Percentiles rank a stretch among this genome's conserved stretches.
Conservation (phyloP, 37 sponge, comb jelly and placozoan species). For the Agelas oroides region DNA sequence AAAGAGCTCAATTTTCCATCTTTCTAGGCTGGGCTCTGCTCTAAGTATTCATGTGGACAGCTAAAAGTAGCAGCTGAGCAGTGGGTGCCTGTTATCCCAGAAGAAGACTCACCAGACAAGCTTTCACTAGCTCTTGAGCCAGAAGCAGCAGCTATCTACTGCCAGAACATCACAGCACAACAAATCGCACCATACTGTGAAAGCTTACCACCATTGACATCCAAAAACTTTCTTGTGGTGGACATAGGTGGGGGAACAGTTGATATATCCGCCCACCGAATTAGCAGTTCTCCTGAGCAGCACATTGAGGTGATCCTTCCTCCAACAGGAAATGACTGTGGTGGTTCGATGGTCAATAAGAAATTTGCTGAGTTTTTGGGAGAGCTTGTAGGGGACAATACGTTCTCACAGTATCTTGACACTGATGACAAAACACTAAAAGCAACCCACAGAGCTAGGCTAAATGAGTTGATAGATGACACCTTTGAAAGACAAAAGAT, state of each 20-base stretch:
- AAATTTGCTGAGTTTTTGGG: conserved; percentile 21
- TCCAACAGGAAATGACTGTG: conserved; percentile 43
- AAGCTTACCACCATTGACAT: no score
- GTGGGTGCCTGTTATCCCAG: no score
- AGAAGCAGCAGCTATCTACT: conserved; percentile 52
- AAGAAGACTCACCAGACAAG: conserved; percentile 14
- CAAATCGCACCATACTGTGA: no score
- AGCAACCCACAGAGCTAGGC: neutral
- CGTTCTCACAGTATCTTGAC: conserved; percentile 3
- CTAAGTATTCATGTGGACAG: no score
- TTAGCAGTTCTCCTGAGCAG: neutral
- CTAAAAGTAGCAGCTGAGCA: no score
- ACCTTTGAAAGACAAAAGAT: conserved; percentile 39
- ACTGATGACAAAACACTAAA: neutral
- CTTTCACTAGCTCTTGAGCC: conserved; percentile 58
- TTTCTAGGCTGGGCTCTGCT: no score
- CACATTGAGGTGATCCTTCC: conserved; percentile 23
- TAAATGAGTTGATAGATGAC: conserved; percentile 14
- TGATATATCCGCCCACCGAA: conserved; percentile 41
- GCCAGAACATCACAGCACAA: neutral
- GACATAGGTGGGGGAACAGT: conserved; percentile 59
- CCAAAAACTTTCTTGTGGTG: conserved; percentile 19
- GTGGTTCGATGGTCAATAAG: conserved; percentile 36
- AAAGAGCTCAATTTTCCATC: no score
- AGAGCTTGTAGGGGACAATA: conserved; percentile 3